Evolutionary conservation across 1,140 invertebrate species (phyloP), one percentile per base, ranked within the genome.

Genomic region (Nasonia giraulti): DNA sequence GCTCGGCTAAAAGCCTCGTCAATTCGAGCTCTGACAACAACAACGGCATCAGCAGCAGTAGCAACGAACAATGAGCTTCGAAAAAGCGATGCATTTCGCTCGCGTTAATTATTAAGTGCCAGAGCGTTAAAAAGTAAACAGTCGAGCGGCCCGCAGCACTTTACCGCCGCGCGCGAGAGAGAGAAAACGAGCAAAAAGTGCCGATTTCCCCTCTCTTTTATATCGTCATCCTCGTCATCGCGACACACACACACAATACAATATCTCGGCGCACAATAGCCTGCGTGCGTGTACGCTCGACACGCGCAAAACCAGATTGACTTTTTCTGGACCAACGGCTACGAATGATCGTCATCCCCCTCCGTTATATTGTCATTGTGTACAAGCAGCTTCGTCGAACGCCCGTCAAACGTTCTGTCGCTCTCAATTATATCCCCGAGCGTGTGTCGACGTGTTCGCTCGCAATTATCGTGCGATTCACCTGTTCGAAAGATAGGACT

Each of bases 371-470:
- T 75, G 73, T 14, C 76, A 31, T 33, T n/a, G 17, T 31, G 23
- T 37, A 37, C 33, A 37, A 37, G 27, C 27, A 40, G 80, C 68
- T 6, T 27, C 37, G 40, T 20, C 47, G 55, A 62, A 31, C 23
- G 68, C 0, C 68, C 68, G 23, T 71, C 68, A 71, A 71, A 71
- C 27, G 68, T 71, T 33, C 69, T 31, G 83, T 79, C 83, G 44
- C 68, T 84, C 77, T 73, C 76, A 78, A 79, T 79, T 84, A 84
- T 84, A 5, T 47, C 5, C 33, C 33, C 33, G 33, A n/a, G 73
- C 74, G 17, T 11, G 20, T 27, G 75, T 44, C 31, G 4, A 37
- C 33, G 0, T 23, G 44, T 23, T 31, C 44, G 47, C 17, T 17
- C 33, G 17, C 82, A 83, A 71, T 83, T 76, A 78, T 50, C 62